phyloP scores from a whole-genome alignment of 2,888 invertebrate species.

The Villa cingulata region DNA sequence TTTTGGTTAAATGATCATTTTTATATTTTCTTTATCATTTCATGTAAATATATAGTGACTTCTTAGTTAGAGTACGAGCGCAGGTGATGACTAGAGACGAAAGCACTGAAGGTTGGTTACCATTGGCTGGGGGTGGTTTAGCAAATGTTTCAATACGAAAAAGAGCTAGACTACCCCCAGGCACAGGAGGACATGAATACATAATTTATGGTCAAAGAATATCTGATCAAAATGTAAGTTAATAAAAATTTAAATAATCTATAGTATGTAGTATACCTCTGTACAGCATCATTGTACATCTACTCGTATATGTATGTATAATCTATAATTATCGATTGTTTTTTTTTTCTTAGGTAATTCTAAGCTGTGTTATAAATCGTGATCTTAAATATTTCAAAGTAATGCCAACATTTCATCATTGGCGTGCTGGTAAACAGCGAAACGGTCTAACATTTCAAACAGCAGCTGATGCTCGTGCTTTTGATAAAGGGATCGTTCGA shows the following conservation, averaged over 20 bases:
- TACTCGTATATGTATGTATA: background rate
- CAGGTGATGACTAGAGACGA: slow-evolving; percentile 99
- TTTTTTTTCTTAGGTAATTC: slow-evolving; percentile 54
- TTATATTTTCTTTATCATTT: slow-evolving; percentile 3
- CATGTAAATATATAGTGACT: slow-evolving; percentile 62
- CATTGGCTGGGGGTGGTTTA: slow-evolving; percentile 84
- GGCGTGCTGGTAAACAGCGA: slow-evolving; percentile 89
- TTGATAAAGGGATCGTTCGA: slow-evolving; percentile 80
- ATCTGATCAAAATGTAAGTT: slow-evolving; percentile 77
- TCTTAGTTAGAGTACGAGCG: slow-evolving; percentile 92
- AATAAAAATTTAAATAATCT: background rate
- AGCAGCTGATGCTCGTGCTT: slow-evolving; percentile 85
- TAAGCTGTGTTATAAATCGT: slow-evolving; percentile 88
- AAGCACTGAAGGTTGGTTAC: slow-evolving; percentile 91
- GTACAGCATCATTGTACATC: too few species aligned
- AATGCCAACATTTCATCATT: slow-evolving; percentile 97
- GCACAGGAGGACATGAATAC: slow-evolving; percentile 61
- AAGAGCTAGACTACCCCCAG: slow-evolving; percentile 45
- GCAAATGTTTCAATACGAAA: slow-evolving; percentile 85
- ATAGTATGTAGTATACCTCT: too few species aligned
- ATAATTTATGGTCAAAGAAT: slow-evolving; percentile 86
- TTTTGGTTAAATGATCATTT: background rate
- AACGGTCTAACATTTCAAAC: slow-evolving; percentile 94
- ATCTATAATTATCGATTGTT: background rate
- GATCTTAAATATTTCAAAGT: slow-evolving; percentile 95